Evolutionary conservation across 2,888 invertebrate species (phyloP).

Genomic region (Teleogryllus oceanicus): DNA sequence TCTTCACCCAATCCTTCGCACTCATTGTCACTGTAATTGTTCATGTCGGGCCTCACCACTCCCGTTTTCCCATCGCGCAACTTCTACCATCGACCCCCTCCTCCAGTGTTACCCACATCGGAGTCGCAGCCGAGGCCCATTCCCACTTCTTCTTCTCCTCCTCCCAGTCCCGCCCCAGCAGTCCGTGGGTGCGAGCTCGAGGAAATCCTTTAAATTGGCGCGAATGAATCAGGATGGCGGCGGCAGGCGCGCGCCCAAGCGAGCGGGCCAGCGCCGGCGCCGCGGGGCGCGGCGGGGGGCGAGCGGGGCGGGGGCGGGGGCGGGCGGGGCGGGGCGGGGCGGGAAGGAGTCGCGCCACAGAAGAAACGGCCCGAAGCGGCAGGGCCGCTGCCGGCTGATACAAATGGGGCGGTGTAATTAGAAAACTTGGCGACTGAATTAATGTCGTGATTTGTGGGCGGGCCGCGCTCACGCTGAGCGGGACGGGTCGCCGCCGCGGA

Average conservation of each 20-base stretch:
- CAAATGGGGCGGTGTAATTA: slow-evolving; percentile 18
- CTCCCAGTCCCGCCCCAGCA: neutral
- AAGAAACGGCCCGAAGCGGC: neutral
- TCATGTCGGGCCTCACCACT: too few relatives aligned
- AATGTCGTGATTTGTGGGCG: slow-evolving; percentile 18
- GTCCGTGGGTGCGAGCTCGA: neutral
- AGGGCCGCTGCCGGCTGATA: neutral
- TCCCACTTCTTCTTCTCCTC: neutral
- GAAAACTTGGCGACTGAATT: slow-evolving; percentile 18
- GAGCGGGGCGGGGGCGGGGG: neutral
- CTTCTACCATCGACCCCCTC: too few relatives aligned
- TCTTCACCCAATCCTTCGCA: too few relatives aligned
- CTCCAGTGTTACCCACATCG: neutral
- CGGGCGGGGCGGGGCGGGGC: neutral
- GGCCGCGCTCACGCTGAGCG: neutral
- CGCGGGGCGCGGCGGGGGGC: neutral
- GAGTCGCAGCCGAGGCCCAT: neutral
- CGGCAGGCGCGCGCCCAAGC: neutral
- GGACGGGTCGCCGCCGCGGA: neutral
- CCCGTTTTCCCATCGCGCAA: neutral
- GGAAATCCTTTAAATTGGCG: slow-evolving; percentile 18
- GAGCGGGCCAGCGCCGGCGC: neutral
- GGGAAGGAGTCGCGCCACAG: neutral
- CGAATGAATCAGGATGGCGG: slow-evolving; percentile 6
- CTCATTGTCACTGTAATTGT: too few relatives aligned